Evolutionary conservation across 2,888 invertebrate species (phyloP).

Genomic region (Strigamia transsilvanica): DNA sequence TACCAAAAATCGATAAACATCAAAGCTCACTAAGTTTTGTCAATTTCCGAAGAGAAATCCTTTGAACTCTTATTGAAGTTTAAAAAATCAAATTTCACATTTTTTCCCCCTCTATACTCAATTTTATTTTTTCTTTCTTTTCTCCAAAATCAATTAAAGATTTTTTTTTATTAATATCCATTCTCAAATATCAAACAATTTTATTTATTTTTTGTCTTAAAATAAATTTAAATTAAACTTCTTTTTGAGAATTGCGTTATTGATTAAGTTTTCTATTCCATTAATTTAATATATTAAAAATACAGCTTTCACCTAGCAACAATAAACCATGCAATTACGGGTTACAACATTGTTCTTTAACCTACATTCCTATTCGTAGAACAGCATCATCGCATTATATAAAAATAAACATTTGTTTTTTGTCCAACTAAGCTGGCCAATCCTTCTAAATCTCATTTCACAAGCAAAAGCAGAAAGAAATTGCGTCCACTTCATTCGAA

Average conservation of each 20-base stretch:
- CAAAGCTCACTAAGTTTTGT: slow-evolving; percentile 9
- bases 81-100: background rate
- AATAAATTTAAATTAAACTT: background rate
- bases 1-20: background rate
- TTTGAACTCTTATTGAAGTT: background rate
- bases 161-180: background rate
- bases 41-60: background rate
- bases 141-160: background rate
- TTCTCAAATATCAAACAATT: too few relatives aligned
- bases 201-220: too few relatives aligned
- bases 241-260: too few relatives aligned
- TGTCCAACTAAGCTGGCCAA: slow-evolving; percentile 16
- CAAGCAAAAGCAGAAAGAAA: slow-evolving; percentile 30
- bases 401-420: slow-evolving; percentile 38
- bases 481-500: slow-evolving; percentile 38
- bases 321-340: background rate
- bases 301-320: background rate
- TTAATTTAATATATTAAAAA: too few relatives aligned
- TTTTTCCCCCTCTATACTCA: background rate
- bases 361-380: background rate
- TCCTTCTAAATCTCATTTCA: slow-evolving; percentile 35
- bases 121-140: background rate
- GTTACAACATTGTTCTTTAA: background rate
- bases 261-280: too few relatives aligned
- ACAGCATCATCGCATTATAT: background rate